Percentiles rank a stretch among this genome's conserved stretches.
phyloP scores from a whole-genome alignment of 2,113 vertebrate genomes.

The Echinops telfairi region DNA sequence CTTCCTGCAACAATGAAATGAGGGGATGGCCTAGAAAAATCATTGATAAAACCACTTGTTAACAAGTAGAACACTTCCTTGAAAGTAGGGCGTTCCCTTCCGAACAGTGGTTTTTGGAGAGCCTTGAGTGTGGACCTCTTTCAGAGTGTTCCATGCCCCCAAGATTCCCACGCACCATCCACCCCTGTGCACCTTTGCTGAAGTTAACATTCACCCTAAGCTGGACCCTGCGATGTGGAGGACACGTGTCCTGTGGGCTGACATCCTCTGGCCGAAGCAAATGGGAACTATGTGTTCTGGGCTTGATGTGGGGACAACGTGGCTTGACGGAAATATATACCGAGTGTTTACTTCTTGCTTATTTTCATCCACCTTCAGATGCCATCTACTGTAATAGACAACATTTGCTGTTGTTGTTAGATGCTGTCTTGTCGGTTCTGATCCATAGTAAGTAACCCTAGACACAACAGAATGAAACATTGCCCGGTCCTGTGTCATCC shows the following conservation, averaged over 20 bases:
- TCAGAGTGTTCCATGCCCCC: background rate
- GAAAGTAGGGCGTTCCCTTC: background rate
- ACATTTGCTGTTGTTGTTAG: too few species aligned
- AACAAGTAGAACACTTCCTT: too few species aligned
- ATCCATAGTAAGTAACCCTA: too few species aligned
- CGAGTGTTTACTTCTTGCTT: slow-evolving; percentile 33
- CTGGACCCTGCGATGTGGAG: background rate
- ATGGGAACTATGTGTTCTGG: background rate
- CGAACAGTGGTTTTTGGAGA: background rate
- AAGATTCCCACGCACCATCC: background rate
- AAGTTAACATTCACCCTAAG: slow-evolving; percentile 31
- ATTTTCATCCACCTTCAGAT: slow-evolving; percentile 27
- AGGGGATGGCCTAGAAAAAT: slow-evolving; percentile 1
- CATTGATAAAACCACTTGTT: background rate
- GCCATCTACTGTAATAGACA: background rate
- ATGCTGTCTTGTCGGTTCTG: too few species aligned
- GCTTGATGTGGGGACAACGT: background rate
- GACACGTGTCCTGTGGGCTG: background rate
- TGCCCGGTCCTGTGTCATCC: too few species aligned
- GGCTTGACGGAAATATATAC: slow-evolving; percentile 26
- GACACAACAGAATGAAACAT: too few species aligned
- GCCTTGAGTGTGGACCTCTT: background rate
- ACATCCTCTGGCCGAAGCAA: background rate
- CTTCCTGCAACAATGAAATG: background rate
- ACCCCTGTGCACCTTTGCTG: background rate